phyloP scores from a whole-genome alignment of 1,140 invertebrate species.

The Adelges cooleyi region DNA sequence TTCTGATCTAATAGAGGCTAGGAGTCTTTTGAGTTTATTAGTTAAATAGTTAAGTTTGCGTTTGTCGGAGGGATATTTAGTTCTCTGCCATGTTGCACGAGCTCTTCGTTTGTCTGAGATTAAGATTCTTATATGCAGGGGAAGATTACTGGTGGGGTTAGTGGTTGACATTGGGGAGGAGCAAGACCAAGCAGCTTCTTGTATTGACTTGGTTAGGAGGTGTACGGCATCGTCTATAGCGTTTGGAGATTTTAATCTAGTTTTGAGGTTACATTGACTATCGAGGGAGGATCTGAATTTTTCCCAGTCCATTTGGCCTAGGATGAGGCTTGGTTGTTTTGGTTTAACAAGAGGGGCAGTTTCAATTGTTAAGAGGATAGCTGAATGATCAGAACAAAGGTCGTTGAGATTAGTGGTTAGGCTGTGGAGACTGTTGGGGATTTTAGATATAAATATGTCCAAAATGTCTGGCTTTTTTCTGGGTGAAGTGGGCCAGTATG shows the following conservation, averaged over 20 bases:
- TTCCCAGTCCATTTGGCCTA: background rate
- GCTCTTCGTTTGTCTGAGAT: conserved; percentile 10
- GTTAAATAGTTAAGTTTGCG: background rate
- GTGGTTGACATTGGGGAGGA: background rate
- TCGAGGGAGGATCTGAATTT: background rate
- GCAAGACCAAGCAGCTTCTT: background rate
- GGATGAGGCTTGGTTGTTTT: background rate
- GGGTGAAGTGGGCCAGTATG: background rate
- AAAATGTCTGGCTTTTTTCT: background rate
- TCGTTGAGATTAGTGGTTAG: background rate
- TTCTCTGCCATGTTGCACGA: background rate
- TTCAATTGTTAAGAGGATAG: background rate
- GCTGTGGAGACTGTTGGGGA: background rate
- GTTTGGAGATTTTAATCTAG: background rate
- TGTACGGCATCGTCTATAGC: conserved; percentile 18
- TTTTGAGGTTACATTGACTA: background rate
- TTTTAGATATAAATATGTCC: background rate
- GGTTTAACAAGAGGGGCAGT: background rate
- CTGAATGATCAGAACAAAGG: background rate
- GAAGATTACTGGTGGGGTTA: background rate
- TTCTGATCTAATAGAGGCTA: background rate
- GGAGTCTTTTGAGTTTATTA: background rate
- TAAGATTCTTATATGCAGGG: background rate
- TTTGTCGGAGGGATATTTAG: background rate
- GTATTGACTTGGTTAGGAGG: conserved; percentile 7